Evolutionary conservation across 2,888 invertebrate species (phyloP), one percentile per base, ranked within the genome.

Genomic region (Drosophila peninsularis): DNA sequence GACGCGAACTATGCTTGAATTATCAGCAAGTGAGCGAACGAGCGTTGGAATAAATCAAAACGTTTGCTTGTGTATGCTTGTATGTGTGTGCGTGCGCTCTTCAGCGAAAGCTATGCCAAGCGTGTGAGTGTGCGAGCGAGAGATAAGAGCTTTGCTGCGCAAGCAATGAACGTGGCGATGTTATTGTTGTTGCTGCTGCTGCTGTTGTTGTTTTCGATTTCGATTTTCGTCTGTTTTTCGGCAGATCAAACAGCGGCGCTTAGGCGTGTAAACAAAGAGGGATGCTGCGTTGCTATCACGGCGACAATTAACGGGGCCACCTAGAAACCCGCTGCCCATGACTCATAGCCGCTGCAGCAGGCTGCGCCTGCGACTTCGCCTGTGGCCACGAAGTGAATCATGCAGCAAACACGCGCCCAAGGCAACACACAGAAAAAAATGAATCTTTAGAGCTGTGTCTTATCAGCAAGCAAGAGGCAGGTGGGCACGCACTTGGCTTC

Each of bases 381-480:
- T 75, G 76, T 71, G 80, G 80, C 45, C 81, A 57, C 44, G 41
- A 55, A 52, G 77, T 86, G 83, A 83, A 75, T 83, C 83, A 83
- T 86, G 79, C 76, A 49, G 44, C 62, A 66, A 71, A 55, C 78
- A 54, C 67, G 86, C 75, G 55, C 71, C 62, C 62, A 70, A 70
- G 66, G 69, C 80, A 75, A 63, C 21, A 53, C 27, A 30, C 27
- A 30, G 6, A 44, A 17, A 0, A 14, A 41, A 32, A 32, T 9
- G 30, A 54, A 70, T 76, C 72, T 71, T 70, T 71, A 63, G 62
- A 32, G 62, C 44, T 47, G 45, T 42, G 52, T 37, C 69, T 86
- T 87, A 84, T 84, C 84, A 81, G 55, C 32, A 10, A n/a, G 41
- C 36, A 64, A 42, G 44, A 44, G 56, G 62, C 69, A 74, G 75